Conservation (phyloP, 2,797 vertebrate species). For the Monodelphis domestica region DNA sequence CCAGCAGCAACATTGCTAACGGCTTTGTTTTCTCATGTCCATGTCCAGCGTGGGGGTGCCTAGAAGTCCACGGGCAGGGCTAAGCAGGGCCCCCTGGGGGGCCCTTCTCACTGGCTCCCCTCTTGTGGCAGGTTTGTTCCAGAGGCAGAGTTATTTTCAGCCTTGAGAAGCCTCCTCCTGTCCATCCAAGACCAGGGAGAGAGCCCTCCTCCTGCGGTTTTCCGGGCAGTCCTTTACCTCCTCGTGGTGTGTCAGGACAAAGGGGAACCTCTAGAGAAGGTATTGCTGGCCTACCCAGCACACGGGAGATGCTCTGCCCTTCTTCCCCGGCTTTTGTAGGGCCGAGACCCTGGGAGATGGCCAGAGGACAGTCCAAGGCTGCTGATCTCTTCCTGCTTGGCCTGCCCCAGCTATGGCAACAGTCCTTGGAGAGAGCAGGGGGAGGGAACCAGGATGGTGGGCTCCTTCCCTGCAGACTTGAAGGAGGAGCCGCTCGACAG, state of each 20-base stretch:
- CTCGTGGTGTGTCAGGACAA: slow-evolving; percentile 91
- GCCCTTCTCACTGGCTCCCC: slow-evolving; percentile 61
- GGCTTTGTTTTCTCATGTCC: neutral
- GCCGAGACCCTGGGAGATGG: neutral
- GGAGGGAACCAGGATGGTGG: neutral
- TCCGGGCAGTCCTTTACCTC: slow-evolving; percentile 92
- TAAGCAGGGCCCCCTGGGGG: neutral
- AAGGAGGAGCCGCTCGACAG: neutral
- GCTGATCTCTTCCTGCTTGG: neutral
- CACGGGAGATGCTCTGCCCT: neutral
- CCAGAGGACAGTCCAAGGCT: neutral
- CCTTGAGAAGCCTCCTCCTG: slow-evolving; percentile 87
- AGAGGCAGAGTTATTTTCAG: slow-evolving; percentile 89
- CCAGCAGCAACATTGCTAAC: no score
- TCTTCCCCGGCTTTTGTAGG: neutral
- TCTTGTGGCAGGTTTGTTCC: slow-evolving; percentile 89
- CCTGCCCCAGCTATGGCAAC: neutral
- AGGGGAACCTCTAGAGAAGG: slow-evolving; percentile 85
- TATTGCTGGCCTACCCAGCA: slow-evolving; percentile 78
- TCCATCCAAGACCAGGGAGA: slow-evolving; percentile 88
- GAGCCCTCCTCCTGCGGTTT: slow-evolving; percentile 82
- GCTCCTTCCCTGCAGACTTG: neutral
- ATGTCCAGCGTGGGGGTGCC: neutral
- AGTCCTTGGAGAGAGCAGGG: neutral
- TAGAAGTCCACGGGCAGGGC: neutral